phyloP scores from a whole-genome alignment of 2,888 invertebrate genomes.

The Ptilodon capucinus region DNA sequence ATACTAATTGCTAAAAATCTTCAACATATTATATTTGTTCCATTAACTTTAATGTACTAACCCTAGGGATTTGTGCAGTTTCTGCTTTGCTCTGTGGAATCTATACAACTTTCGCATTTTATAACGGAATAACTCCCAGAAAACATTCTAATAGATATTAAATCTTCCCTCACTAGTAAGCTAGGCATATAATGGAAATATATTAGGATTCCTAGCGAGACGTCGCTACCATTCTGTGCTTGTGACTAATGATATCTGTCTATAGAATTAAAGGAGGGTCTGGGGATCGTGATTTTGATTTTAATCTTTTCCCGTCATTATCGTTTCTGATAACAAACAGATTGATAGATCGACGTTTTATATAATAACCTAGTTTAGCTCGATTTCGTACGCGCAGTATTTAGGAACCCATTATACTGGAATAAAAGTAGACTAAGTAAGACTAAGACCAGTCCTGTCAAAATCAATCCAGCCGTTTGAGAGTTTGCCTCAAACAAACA shows the following conservation, averaged over 20 bases:
- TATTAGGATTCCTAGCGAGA: background rate
- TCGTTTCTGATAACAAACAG: constrained; percentile 7
- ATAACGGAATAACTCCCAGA: background rate
- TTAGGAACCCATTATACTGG: too few species aligned
- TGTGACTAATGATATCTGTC: background rate
- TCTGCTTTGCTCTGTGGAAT: too few species aligned
- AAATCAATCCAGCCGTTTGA: too few species aligned
- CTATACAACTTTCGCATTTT: background rate
- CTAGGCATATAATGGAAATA: background rate
- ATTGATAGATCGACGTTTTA: constrained; percentile 21
- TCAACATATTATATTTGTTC: too few species aligned
- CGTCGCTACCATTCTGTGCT: background rate
- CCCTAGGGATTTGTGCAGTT: too few species aligned
- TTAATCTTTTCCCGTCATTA: background rate
- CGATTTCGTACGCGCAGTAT: too few species aligned
- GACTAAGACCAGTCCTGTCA: too few species aligned
- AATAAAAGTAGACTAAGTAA: too few species aligned
- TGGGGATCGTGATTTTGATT: background rate
- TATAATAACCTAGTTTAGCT: too few species aligned
- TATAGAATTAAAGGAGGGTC: background rate
- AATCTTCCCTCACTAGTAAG: background rate
- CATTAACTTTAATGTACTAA: too few species aligned
- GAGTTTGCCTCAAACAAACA: too few species aligned
- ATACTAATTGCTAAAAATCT: too few species aligned
- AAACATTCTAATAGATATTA: background rate